Evolutionary conservation across 2,888 invertebrate genomes (phyloP).

Genomic region (Eristalis tenax): DNA sequence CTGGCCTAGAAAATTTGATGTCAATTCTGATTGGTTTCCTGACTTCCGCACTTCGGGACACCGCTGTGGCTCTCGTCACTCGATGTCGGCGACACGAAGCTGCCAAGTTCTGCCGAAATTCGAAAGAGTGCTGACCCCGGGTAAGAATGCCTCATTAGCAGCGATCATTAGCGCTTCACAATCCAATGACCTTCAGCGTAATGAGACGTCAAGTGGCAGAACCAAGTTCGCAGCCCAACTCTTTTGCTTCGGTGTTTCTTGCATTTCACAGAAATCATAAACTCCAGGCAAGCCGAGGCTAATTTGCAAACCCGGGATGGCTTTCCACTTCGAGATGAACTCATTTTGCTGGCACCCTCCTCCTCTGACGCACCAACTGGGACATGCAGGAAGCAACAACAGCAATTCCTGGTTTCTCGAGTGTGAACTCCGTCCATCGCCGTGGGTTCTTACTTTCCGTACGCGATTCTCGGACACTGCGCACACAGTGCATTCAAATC

Average conservation of each 20-base stretch:
- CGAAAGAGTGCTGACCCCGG: not conserved
- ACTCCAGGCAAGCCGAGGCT: not conserved
- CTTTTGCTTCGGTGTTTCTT: not conserved
- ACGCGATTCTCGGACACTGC: not conserved
- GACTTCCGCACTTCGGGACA: not conserved
- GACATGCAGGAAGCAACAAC: not conserved
- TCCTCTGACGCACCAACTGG: not conserved
- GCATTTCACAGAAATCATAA: not conserved
- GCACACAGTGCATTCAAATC: not conserved
- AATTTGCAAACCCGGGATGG: not conserved
- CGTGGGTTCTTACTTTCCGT: conserved; percentile 4
- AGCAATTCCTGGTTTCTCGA: not conserved
- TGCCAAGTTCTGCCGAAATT: no score
- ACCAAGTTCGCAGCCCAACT: not conserved
- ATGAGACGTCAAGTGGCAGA: not conserved
- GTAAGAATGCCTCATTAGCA: not conserved
- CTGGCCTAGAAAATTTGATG: no score
- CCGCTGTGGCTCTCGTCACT: no score
- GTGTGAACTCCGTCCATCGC: no score
- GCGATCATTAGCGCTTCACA: not conserved
- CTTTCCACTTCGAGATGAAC: not conserved
- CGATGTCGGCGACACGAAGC: no score
- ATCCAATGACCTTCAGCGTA: not conserved
- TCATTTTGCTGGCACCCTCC: not conserved
- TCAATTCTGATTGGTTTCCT: not conserved